Conservation (phyloP, 2,113 vertebrate species). For the Tapirus terrestris region DNA sequence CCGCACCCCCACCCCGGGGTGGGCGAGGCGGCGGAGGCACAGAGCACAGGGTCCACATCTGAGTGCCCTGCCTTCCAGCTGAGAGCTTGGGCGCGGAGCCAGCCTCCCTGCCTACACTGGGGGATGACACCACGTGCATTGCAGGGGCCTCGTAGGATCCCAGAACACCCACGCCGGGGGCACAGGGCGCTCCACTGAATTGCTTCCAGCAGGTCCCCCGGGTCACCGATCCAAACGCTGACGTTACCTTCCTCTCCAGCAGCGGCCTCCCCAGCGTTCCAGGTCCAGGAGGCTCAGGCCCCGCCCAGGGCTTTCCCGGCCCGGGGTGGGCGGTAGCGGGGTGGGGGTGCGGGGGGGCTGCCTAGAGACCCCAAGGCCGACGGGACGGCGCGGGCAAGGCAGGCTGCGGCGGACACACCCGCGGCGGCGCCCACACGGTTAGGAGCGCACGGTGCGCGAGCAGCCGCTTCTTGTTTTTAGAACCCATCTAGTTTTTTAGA, state of each 20-base stretch:
- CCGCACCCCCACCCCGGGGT: background rate
- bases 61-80: background rate
- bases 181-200: background rate
- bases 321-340: background rate
- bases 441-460: accelerated
- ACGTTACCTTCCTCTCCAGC: too few species aligned
- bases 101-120: background rate
- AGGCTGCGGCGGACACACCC: too few species aligned
- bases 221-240: too few species aligned
- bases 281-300: background rate
- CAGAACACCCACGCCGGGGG: background rate
- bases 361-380: too few species aligned
- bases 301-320: background rate
- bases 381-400: too few species aligned
- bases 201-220: background rate
- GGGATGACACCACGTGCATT: background rate
- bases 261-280: background rate
- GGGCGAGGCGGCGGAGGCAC: background rate
- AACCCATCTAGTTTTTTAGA: background rate
- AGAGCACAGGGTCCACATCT: background rate
- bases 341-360: background rate
- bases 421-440: too few species aligned
- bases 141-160: background rate
- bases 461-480: background rate
- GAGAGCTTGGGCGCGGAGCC: background rate